Percentiles rank a stretch among this genome's conserved stretches.
Conservation (phyloP, 2,797 vertebrate genomes). For the Prionace glauca region DNA sequence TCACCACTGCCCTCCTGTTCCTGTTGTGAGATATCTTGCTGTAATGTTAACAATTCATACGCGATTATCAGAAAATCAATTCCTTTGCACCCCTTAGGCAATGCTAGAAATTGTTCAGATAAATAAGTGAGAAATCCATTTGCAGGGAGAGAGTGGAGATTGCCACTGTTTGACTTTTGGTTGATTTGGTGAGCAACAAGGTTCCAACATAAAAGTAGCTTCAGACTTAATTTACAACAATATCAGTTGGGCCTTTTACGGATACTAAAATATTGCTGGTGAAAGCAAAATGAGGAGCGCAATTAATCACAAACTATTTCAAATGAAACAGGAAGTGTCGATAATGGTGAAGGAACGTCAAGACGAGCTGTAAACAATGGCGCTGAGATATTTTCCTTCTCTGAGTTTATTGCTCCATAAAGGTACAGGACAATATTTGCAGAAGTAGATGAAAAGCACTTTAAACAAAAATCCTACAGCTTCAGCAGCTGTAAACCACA, state of each 20-base stretch:
- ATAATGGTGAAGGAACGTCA: neutral
- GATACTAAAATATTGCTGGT: neutral
- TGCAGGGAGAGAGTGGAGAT: neutral
- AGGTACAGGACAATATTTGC: neutral
- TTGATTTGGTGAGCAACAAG: neutral
- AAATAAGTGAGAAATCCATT: neutral
- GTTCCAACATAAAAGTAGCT: neutral
- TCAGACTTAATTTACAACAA: neutral
- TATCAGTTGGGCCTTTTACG: neutral
- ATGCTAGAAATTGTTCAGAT: neutral
- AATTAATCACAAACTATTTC: neutral
- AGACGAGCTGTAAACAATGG: neutral
- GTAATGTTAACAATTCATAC: neutral
- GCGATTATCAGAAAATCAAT: neutral
- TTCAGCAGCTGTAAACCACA: neutral
- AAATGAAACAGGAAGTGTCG: neutral
- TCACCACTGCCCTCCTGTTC: neutral
- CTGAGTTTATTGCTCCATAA: neutral
- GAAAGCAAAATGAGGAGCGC: neutral
- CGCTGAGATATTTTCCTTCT: neutral
- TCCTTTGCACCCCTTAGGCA: neutral
- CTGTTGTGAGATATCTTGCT: neutral
- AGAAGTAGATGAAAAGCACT: neutral
- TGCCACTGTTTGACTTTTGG: neutral
- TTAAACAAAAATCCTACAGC: neutral